Base-by-base conservation (phyloP, 1,140 invertebrate genomes). In the Odontomachus brunneus region DNA sequence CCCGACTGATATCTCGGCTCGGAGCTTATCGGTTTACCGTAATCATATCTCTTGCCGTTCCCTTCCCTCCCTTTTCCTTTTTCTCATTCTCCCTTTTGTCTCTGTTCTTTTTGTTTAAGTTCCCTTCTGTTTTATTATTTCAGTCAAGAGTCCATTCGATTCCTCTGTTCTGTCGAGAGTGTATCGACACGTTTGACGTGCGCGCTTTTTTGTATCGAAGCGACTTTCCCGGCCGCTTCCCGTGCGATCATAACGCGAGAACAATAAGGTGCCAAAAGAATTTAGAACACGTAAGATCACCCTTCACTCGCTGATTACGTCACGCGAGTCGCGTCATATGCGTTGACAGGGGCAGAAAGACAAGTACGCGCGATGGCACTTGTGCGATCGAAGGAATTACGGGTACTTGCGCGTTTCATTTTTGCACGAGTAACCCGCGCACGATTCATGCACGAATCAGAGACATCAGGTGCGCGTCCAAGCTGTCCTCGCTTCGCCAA, bases 191-290 rank as follows among this genome's bases (percentile, higher is more conserved):
- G 48, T 14, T 12, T 29, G 44, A 38, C 51, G 17, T 15, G 60
- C 22, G 0, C 24, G n/a, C 44, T 66, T 38, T 66, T 38, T 53
- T 38, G 0, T 49, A 51, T 78, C 9, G 9, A 19, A 80, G 33
- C 29, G 14, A 57, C 33, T 67, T 5, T 65, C 12, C 7, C 19
- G 29, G 51, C 24, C 38, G 55, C 19, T 44, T 67, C 49, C 22
- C 26, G 51, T 51, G n/a, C 17, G 60, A 76, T 66, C 38, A 69
- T 67, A 66, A 75, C 15, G 11, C 22, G 49, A 80, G 44, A 57
- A 69, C 51, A 57, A 80, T 33, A 78, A 78, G 63, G 75, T 78
- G 75, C 63, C 51, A 80, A 80, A 80, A 80, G 19, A 80, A 80
- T 57, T 26, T 67, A 55, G 63, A 67, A 67, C 17, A 55, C 29